Percentiles rank a stretch among this genome's conserved stretches.
phyloP scores from a whole-genome alignment of 2,113 vertebrate genomes.

The Hydrochoerus hydrochaeris region DNA sequence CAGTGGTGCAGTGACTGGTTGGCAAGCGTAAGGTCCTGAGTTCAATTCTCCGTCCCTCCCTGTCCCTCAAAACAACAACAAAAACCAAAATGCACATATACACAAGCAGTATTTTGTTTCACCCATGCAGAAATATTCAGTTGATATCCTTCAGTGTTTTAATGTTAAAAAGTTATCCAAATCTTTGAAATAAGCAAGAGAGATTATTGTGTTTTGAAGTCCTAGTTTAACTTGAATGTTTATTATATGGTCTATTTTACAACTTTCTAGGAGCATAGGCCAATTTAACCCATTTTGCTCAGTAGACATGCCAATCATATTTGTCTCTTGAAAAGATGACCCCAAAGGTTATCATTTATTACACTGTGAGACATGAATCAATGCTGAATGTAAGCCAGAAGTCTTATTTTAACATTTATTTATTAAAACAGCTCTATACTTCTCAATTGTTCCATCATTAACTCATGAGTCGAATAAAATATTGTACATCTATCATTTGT shows the following conservation, averaged over 20 bases:
- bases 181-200: constrained; percentile 38
- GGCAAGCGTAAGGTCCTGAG: no score
- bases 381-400: constrained; percentile 1
- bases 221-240: background rate
- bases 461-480: constrained; percentile 46
- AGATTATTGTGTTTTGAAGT: background rate
- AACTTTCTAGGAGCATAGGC: background rate
- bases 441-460: constrained; percentile 17
- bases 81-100: no score
- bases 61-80: no score
- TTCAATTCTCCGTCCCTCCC: no score
- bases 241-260: constrained; percentile 18
- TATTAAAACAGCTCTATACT: constrained; percentile 50
- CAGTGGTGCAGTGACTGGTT: no score
- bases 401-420: constrained; percentile 47
- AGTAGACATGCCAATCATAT: constrained; percentile 32
- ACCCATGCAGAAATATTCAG: no score
- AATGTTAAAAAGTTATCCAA: background rate
- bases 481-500: constrained; percentile 20
- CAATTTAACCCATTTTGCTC: constrained; percentile 41
- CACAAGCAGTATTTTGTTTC: no score
- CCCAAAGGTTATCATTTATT: constrained; percentile 45
- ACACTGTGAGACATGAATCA: constrained; percentile 44
- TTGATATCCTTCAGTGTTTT: background rate
- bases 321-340: constrained; percentile 31